Percentiles rank a stretch among this genome's conserved stretches.
Conservation (phyloP, 2,113 vertebrate genomes). For the Poeciliopsis occidentalis region DNA sequence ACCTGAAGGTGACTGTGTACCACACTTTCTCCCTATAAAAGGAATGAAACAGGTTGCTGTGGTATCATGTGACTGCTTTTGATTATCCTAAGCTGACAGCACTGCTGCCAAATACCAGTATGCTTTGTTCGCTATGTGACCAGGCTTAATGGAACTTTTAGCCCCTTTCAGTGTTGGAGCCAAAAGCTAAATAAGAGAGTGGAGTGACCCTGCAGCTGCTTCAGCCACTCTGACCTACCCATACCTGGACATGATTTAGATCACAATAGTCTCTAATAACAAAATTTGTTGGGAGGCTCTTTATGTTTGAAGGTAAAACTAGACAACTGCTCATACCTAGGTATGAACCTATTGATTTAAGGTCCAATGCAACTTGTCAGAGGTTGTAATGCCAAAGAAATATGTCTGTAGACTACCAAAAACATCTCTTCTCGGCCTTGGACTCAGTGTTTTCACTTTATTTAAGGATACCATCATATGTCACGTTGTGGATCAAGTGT, state of each 20-base stretch:
- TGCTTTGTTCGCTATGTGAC: slow-evolving; percentile 66
- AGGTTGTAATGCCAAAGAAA: background rate
- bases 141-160: slow-evolving; percentile 52
- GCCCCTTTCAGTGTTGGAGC: slow-evolving; percentile 31
- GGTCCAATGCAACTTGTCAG: slow-evolving; percentile 2
- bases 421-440: slow-evolving; percentile 13
- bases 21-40: slow-evolving; percentile 46
- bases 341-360: background rate
- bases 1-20: slow-evolving; percentile 55
- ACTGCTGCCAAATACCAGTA: slow-evolving; percentile 58
- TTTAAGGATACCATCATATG: background rate
- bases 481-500: background rate
- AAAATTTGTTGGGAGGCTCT: slow-evolving; percentile 20
- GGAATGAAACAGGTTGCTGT: slow-evolving; percentile 53
- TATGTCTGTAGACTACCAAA: background rate
- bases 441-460: background rate
- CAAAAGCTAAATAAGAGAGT: slow-evolving; percentile 60
- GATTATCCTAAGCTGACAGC: slow-evolving; percentile 65
- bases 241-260: slow-evolving; percentile 1
- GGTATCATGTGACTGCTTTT: slow-evolving; percentile 63
- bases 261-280: slow-evolving; percentile 25
- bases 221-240: slow-evolving; percentile 41
- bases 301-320: slow-evolving; percentile 34
- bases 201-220: slow-evolving; percentile 76
- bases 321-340: slow-evolving; percentile 12